Evolutionary conservation across 2,888 invertebrate genomes (phyloP), one percentile per base, ranked within the genome.

Genomic region (Drosophila maculinotata): DNA sequence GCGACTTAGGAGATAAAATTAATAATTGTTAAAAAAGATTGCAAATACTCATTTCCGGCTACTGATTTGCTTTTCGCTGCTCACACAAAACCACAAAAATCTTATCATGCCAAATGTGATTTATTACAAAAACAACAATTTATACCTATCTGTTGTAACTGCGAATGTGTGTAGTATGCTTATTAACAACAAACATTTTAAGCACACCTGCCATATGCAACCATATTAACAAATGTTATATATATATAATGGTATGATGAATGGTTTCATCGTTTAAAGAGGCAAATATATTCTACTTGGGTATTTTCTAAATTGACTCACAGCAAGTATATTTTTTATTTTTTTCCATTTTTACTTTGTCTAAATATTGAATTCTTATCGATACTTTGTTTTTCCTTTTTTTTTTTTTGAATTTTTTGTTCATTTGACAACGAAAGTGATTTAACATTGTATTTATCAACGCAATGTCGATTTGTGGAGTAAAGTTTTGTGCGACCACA

Each of bases 1-100:
- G 88, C 44, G 89, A 85, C 91, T 91, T 74, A 44, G 36, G 17
- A 15, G 5, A 8, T 1, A 12, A 36, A 58, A 3, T 25, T 36
- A 57, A 17, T 25, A 14, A 15, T 15, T n/a, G 2, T 15, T 56
- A n/a, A 52, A 15, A 23, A 1, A 15, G 6, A 25, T 36, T 56
- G n/a, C 3, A 30, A 3, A 4, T 20, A 30, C n/a, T 1, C 14
- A 23, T 57, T 47, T 33, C 26, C 17, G 15, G 44, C 52, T 58
- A 51, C 20, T 59, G 26, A 25, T 38, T 33, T 26, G 36, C 6
- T n/a, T 26, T 10, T 51, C 28, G 44, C 58, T 63, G 31, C 57
- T 44, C 31, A 59, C 25, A 20, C 47, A 56, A 39, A 83, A 79
- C 68, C 71, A 76, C 71, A 70, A 68, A 44, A 60, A 67, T 57